Conservation (phyloP, 1,140 invertebrate species). For the Aphelenchoides besseyi region DNA sequence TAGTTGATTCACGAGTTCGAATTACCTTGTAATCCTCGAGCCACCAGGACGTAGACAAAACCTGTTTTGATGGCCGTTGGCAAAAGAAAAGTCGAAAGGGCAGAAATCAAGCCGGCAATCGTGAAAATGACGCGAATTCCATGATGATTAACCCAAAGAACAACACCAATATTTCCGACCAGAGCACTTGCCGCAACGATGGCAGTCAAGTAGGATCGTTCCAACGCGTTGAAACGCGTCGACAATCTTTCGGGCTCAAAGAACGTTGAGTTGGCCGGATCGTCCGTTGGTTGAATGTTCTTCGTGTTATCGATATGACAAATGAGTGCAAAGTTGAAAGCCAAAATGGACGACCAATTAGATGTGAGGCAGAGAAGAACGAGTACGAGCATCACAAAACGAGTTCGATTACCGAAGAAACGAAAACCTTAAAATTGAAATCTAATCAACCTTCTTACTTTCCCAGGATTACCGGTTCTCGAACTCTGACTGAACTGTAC, state of each 20-base stretch:
- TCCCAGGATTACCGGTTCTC: too few relatives aligned
- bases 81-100: slow-evolving; percentile 36
- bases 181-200: slow-evolving; percentile 42
- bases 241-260: too few relatives aligned
- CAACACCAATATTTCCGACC: slow-evolving; percentile 46
- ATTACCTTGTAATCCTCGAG: slow-evolving; percentile 32
- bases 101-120: slow-evolving; percentile 40
- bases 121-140: slow-evolving; percentile 47
- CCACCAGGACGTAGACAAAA: slow-evolving; percentile 44
- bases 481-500: too few relatives aligned
- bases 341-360: slow-evolving; percentile 53
- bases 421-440: too few relatives aligned
- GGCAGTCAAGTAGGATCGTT: slow-evolving; percentile 12
- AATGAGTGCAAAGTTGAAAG: slow-evolving; percentile 50
- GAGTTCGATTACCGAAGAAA: slow-evolving; percentile 23
- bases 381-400: slow-evolving; percentile 45
- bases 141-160: slow-evolving; percentile 42
- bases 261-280: not conserved
- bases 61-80: slow-evolving; percentile 42
- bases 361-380: slow-evolving; percentile 40
- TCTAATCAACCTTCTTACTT: too few relatives aligned
- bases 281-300: not conserved
- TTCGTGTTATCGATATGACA: slow-evolving; percentile 23
- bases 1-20: too few relatives aligned
- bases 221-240: not conserved